Percentiles rank a stretch among this genome's conserved stretches.
Evolutionary conservation across 2,797 vertebrate genomes (phyloP).

Genomic region (Coilia nasus): DNA sequence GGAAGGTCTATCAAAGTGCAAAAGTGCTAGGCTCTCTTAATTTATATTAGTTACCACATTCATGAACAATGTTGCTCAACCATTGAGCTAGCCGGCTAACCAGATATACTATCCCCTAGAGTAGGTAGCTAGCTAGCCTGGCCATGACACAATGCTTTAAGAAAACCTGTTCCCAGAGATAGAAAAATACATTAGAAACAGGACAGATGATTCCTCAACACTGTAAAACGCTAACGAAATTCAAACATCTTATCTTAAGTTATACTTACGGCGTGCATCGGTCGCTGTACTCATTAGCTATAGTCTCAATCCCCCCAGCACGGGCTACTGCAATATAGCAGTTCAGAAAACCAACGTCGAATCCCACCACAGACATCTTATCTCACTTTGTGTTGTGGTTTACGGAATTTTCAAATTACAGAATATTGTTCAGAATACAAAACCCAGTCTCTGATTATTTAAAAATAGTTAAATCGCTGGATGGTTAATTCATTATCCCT

Average conservation of each 20-base stretch:
- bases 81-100: conserved; percentile 59
- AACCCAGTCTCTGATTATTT: neutral
- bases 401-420: neutral
- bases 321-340: conserved; percentile 96
- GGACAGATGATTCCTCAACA: neutral
- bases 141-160: neutral
- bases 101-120: conserved; percentile 5
- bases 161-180: neutral
- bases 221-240: neutral
- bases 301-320: conserved; percentile 92
- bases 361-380: conserved; percentile 90
- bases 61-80: conserved; percentile 65
- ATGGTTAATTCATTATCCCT: conserved; percentile 24
- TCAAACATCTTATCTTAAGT: neutral
- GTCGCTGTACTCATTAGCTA: conserved; percentile 95
- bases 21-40: neutral
- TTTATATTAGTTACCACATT: conserved; percentile 41
- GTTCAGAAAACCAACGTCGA: conserved; percentile 93
- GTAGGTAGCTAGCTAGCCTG: conserved; percentile 37
- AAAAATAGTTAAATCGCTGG: neutral
- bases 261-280: conserved; percentile 90
- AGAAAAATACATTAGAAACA: neutral
- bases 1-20: neutral
- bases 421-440: neutral
- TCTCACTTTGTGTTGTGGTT: neutral